These are phyloP conservation scores for Sebastolobus alascanus DNA, from an alignment of 2,797 vertebrate species.

Conservation along the genomic window DNA sequence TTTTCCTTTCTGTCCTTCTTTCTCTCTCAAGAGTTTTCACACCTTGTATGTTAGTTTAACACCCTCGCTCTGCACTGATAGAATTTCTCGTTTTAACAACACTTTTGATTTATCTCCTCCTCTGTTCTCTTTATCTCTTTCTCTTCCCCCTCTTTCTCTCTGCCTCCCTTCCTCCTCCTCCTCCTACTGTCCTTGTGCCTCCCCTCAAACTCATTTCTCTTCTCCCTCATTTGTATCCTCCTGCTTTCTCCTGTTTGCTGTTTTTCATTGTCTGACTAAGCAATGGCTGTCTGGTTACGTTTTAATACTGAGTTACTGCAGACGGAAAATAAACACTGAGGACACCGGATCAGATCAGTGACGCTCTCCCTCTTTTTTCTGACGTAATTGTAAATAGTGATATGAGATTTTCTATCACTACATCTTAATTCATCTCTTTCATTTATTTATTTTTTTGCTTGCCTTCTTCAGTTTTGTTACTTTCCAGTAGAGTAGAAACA, in stretches of 20 bases:
- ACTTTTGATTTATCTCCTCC: constrained; percentile 23
- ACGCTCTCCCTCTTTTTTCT: not conserved
- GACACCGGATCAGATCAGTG: not conserved
- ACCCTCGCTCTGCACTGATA: not conserved
- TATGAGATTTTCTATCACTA: not conserved
- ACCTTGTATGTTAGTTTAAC: constrained; percentile 25
- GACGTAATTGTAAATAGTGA: not conserved
- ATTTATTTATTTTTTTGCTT: not conserved
- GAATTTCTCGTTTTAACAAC: constrained; percentile 23
- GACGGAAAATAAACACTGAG: not conserved
- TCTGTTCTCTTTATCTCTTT: not conserved
- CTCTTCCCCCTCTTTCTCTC: not conserved
- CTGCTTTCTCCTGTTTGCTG: not conserved
- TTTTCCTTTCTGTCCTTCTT: not conserved
- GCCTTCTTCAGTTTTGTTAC: not conserved
- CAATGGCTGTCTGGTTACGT: constrained; percentile 8
- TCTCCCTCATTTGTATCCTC: not conserved
- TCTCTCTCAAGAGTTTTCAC: constrained; percentile 27
- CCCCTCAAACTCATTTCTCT: not conserved
- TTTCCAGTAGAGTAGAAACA: constrained; percentile 31
- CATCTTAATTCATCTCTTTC: not conserved
- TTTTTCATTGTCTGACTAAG: constrained; percentile 9
- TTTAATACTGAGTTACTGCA: not conserved
- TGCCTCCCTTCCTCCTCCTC: not conserved
- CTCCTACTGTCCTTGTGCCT: not conserved